Base-by-base conservation (phyloP, 1,140 invertebrate species). In the Drosophila pandora region DNA sequence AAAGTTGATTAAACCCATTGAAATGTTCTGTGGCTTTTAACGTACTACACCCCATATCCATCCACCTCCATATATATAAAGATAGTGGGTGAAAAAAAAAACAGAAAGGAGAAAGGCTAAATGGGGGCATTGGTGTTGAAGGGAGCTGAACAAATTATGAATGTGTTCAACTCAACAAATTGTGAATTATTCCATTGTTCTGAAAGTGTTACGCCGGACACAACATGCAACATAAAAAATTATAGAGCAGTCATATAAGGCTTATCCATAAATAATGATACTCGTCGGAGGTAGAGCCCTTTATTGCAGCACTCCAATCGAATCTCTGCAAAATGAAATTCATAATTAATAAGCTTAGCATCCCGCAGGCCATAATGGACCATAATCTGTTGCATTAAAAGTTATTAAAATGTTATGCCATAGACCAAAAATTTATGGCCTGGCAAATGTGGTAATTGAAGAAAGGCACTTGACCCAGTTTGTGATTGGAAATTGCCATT, bases 391-490 rank as follows among this genome's bases (percentile, higher is more conserved):
- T 65, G 71, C 70, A 75, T 75, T 74, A 75, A 75, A 54, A 60
- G 60, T 80, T 54, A 80, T 76, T 76, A 67, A 76, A 74, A 61
- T 70, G 60, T 60, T 54, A 76, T 73, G 60, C 54, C 37, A 65
- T 53, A 63, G 50, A 58, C 48, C 75, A 34, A 57, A 56, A 56
- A 63, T 77, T 17, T 43, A 77, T 77, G 54, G 54, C 43, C 41
- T 39, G 74, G 60, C 61, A 77, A 71, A 68, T 79, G 76, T 60
- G 47, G 61, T 73, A 74, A 68, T 71, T 71, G 67, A 47, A 60
- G 67, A 52, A 47, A 55, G 67, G 56, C 59, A 81, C 78, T 80
- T 80, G 78, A 80, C 78, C 78, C 67, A 76, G 39, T 61, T 80
- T 63, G 58, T 52, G 53, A 57, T 58, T 50, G 74, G 68, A 62